A percentile compares a stretch with the other conserved stretches of the same genome.
Conservation (phyloP, 1,140 invertebrate species). For the Sinella curviseta region DNA sequence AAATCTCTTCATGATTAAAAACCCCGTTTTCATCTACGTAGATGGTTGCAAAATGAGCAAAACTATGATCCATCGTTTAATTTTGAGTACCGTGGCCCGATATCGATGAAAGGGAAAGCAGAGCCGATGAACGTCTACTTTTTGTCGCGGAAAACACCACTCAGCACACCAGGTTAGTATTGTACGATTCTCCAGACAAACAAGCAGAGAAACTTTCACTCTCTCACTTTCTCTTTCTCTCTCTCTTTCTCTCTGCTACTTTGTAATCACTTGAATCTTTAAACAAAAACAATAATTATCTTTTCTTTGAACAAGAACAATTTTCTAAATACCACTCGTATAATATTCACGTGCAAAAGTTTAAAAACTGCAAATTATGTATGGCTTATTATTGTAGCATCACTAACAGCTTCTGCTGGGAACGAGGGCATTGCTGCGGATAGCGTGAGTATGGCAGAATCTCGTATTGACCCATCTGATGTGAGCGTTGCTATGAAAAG, state of each 20-base stretch:
- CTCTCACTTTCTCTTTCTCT: background rate
- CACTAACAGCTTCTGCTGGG: background rate
- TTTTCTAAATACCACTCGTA: background rate
- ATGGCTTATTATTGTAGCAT: background rate
- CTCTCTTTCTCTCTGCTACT: background rate
- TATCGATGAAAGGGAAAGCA: slow-evolving; percentile 91
- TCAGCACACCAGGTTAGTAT: slow-evolving; percentile 55
- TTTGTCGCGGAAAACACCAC: slow-evolving; percentile 61
- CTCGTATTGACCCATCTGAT: background rate
- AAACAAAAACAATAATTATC: too few species aligned
- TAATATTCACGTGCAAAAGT: background rate
- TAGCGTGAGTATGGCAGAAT: background rate
- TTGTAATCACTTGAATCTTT: too few species aligned
- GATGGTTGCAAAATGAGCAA: slow-evolving; percentile 68
- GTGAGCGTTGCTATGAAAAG: background rate
- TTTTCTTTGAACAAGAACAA: too few species aligned
- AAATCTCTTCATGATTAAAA: background rate
- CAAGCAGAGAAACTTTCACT: background rate
- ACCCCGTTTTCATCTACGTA: slow-evolving; percentile 51
- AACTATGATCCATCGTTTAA: slow-evolving; percentile 84
- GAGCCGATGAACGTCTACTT: slow-evolving; percentile 96
- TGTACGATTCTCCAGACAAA: slow-evolving; percentile 53
- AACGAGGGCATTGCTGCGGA: background rate
- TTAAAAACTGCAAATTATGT: too few species aligned
- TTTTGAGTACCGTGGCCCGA: slow-evolving; percentile 81